These are phyloP conservation scores for Heliconius congener DNA, from an alignment of 1,140 invertebrate genomes.

Conservation along the genomic window DNA sequence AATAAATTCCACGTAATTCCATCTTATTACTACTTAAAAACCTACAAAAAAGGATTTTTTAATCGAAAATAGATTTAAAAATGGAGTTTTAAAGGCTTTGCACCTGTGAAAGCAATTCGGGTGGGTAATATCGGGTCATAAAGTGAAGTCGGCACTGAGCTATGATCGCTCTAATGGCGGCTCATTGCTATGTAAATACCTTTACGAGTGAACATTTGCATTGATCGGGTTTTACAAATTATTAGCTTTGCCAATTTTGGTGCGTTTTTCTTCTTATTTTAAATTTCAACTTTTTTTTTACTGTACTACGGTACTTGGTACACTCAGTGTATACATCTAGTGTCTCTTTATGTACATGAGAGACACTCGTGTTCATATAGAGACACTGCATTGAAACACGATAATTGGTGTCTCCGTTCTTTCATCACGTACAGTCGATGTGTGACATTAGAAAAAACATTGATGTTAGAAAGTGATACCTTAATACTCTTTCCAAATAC, in stretches of 20 bases:
- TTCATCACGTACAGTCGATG: too few species aligned
- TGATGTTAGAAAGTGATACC: too few species aligned
- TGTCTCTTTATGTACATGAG: too few species aligned
- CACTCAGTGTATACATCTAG: too few species aligned
- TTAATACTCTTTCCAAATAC: too few species aligned
- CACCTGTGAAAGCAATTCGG: conserved; percentile 20
- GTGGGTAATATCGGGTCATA: conserved; percentile 28
- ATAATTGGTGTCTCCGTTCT: too few species aligned
- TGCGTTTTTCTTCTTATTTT: not conserved
- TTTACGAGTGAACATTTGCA: conserved; percentile 33
- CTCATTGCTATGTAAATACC: conserved; percentile 45
- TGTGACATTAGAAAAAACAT: too few species aligned
- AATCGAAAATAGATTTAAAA: conserved; percentile 21
- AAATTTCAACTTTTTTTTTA: not conserved
- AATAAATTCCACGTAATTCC: not conserved
- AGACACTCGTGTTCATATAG: too few species aligned
- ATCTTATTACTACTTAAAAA: not conserved
- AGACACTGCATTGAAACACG: too few species aligned
- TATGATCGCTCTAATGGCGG: conserved; percentile 38
- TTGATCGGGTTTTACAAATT: conserved; percentile 26
- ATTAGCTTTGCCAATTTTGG: conserved; percentile 10
- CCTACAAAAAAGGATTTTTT: not conserved
- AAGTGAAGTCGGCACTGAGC: conserved; percentile 30
- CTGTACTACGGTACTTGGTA: too few species aligned
- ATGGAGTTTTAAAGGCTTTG: conserved; percentile 1